A percentile compares a stretch with the other conserved stretches of the same genome.
These are phyloP conservation scores for Artibeus jamaicensis DNA, from an alignment of 2,797 vertebrate species.

Conservation along the genomic window DNA sequence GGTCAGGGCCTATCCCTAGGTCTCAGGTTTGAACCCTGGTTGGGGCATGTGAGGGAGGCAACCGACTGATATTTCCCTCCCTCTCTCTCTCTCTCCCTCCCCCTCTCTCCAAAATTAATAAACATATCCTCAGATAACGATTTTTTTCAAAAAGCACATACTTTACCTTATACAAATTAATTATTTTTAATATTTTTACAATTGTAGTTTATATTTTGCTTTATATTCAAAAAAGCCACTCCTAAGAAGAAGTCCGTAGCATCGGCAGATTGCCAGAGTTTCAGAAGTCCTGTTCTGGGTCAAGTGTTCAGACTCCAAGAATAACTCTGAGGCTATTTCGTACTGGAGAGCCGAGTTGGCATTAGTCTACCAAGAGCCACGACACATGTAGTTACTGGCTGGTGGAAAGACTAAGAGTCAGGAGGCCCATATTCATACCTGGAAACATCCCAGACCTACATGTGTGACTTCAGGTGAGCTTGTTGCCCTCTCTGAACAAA, in stretches of 20 bases:
- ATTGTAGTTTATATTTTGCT: background rate
- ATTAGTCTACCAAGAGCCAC: background rate
- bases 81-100: too few relatives aligned
- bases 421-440: background rate
- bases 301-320: background rate
- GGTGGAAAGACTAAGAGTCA: background rate
- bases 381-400: background rate
- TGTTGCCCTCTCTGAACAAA: background rate
- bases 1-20: too few relatives aligned
- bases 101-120: too few relatives aligned
- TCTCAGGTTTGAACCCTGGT: too few relatives aligned
- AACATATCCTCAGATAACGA: too few relatives aligned
- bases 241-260: background rate
- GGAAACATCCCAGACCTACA: background rate
- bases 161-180: background rate
- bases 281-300: background rate
- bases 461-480: background rate
- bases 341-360: background rate
- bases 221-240: conserved; percentile 34
- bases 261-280: background rate
- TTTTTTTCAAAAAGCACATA: too few relatives aligned
- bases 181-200: conserved; percentile 3
- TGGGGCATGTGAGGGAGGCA: too few relatives aligned
- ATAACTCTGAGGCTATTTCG: background rate
- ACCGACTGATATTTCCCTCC: too few relatives aligned